Percentiles rank a stretch among this genome's conserved stretches.
phyloP scores from a whole-genome alignment of 2,113 vertebrate species.

The Epinephelus lanceolatus region DNA sequence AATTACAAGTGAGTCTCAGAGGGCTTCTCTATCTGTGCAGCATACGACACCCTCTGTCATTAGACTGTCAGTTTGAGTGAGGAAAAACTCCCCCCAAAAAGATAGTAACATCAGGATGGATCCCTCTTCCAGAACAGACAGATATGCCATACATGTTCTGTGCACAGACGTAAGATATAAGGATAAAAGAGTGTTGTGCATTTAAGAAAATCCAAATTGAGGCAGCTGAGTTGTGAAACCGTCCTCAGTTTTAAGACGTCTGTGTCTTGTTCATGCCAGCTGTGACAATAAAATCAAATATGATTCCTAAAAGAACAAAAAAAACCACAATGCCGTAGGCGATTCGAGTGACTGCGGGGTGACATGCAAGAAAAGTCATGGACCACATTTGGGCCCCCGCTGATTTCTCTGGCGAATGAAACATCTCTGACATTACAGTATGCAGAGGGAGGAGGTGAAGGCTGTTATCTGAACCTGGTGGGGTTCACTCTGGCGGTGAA shows the following conservation, averaged over 20 bases:
- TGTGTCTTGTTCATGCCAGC: constrained; percentile 6
- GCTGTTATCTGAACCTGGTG: constrained; percentile 21
- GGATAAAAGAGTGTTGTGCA: neutral
- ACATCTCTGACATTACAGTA: neutral
- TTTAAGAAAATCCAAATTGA: neutral
- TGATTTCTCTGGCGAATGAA: neutral
- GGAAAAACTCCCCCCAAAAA: neutral
- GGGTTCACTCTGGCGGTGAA: neutral
- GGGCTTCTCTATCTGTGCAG: too few relatives aligned
- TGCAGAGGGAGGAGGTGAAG: constrained; percentile 3
- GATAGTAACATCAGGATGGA: neutral
- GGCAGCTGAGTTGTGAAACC: neutral
- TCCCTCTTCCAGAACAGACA: neutral
- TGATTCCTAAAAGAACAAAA: constrained; percentile 1
- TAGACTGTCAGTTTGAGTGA: neutral
- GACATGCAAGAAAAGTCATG: constrained; percentile 59
- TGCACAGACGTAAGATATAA: neutral
- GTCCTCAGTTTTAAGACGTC: too few relatives aligned
- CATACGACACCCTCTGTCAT: too few relatives aligned
- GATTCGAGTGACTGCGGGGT: constrained; percentile 34
- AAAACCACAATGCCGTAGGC: neutral
- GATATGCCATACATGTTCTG: neutral
- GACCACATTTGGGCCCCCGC: constrained; percentile 31
- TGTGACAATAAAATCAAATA: constrained; percentile 18
- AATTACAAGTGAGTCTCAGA: too few relatives aligned